Evolutionary conservation across 2,113 vertebrate species (phyloP).

Genomic region (Phocoena phocoena): DNA sequence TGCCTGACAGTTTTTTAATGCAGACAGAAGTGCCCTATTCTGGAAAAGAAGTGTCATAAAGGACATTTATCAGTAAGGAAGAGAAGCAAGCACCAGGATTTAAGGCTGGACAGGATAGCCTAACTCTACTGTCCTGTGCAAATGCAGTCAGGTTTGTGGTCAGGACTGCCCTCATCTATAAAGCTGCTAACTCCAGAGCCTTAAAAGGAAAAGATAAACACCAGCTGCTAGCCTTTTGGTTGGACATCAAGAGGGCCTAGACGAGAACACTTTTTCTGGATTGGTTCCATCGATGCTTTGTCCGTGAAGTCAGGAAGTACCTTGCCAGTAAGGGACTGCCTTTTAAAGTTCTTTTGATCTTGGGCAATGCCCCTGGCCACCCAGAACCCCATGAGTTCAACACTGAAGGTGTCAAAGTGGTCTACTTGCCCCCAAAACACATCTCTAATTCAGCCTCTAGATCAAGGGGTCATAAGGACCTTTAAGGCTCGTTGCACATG

Average conservation of each 20-base stretch:
- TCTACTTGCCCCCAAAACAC: not conserved
- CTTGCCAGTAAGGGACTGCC: not conserved
- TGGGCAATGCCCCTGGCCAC: not conserved
- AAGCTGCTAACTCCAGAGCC: not conserved
- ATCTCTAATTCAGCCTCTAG: not conserved
- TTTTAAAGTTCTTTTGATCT: not conserved
- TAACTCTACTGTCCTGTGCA: not conserved
- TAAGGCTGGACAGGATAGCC: not conserved
- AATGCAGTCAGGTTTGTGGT: not conserved
- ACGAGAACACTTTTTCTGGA: not conserved
- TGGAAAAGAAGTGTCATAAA: not conserved
- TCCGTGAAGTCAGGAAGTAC: not conserved
- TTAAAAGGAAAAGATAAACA: not conserved
- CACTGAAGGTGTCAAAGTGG: not conserved
- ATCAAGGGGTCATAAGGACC: not conserved
- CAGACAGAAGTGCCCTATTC: too few relatives aligned
- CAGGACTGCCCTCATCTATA: not conserved
- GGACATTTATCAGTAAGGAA: not conserved
- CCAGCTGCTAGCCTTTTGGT: not conserved
- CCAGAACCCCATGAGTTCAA: not conserved
- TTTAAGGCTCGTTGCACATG: not conserved
- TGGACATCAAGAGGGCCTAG: not conserved
- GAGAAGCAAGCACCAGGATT: not conserved
- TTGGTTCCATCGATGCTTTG: not conserved
- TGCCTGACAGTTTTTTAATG: not conserved